phyloP scores from a whole-genome alignment of 2,888 invertebrate genomes.

The Nomada flava region DNA sequence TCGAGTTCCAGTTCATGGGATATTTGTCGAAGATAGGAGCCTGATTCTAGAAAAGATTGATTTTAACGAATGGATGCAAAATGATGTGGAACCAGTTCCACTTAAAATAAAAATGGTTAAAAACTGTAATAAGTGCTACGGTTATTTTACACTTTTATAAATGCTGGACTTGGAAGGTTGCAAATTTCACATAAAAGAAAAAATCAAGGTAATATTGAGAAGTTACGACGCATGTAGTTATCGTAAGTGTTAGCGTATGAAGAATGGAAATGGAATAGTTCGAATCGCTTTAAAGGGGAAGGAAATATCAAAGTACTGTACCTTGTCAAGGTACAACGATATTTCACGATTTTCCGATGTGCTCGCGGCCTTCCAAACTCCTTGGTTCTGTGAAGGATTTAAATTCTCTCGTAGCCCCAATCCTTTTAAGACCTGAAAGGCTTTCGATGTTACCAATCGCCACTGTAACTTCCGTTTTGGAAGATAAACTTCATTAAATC shows the following conservation, averaged over 20 bases:
- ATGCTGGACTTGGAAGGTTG: neutral
- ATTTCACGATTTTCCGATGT: slow-evolving; percentile 1
- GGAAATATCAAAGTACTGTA: neutral
- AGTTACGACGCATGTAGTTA: neutral
- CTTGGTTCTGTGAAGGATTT: slow-evolving; percentile 4
- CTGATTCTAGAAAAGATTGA: too few species aligned
- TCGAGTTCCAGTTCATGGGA: too few species aligned
- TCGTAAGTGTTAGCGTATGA: too few species aligned
- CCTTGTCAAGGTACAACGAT: neutral
- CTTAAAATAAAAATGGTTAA: neutral
- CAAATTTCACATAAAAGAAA: neutral
- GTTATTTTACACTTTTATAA: neutral
- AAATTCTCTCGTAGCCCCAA: slow-evolving; percentile 22
- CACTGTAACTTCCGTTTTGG: neutral
- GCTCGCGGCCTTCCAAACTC: slow-evolving; percentile 4
- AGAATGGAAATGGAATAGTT: too few species aligned
- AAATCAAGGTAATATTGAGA: neutral
- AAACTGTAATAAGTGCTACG: neutral
- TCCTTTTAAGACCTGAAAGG: slow-evolving; percentile 28
- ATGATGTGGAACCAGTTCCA: too few species aligned
- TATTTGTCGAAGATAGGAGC: too few species aligned
- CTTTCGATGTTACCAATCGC: slow-evolving; percentile 17
- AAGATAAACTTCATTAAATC: slow-evolving; percentile 19
- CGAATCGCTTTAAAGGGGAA: neutral
- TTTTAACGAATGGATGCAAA: too few species aligned